Conservation (phyloP, 2,888 invertebrate genomes). For the Elegia similella region DNA sequence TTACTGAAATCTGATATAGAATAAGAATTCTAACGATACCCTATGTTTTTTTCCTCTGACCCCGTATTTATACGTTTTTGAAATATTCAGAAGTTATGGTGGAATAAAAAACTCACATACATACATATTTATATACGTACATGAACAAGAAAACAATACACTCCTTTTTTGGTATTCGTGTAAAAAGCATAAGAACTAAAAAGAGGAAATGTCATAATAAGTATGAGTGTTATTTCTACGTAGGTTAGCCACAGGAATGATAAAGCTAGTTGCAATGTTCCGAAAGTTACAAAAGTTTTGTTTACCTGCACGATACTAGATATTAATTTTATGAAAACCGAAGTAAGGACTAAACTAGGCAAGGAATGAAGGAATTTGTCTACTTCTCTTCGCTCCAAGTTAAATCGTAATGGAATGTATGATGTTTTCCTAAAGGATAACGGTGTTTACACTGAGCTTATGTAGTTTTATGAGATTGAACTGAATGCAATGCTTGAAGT, state of each 20-base stretch:
- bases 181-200: too few species aligned
- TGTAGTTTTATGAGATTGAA: slow-evolving; percentile 7
- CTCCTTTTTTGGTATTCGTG: too few species aligned
- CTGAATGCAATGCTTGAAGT: slow-evolving; percentile 1
- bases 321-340: slow-evolving; percentile 67
- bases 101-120: too few species aligned
- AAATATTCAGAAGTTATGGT: too few species aligned
- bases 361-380: slow-evolving; percentile 47
- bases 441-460: neutral
- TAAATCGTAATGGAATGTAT: slow-evolving; percentile 24
- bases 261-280: slow-evolving; percentile 66
- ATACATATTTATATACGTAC: too few species aligned
- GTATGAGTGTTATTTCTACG: too few species aligned
- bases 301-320: slow-evolving; percentile 58
- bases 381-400: slow-evolving; percentile 35
- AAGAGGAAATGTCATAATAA: too few species aligned
- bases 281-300: slow-evolving; percentile 58
- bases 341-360: slow-evolving; percentile 47
- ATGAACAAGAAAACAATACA: too few species aligned
- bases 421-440: slow-evolving; percentile 12
- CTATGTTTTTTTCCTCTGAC: too few species aligned
- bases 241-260: slow-evolving; percentile 58
- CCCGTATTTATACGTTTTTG: too few species aligned
- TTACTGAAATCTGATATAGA: too few species aligned
- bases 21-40: too few species aligned